Evolutionary conservation across 2,113 vertebrate species (phyloP).

Genomic region (Bos indicus): DNA sequence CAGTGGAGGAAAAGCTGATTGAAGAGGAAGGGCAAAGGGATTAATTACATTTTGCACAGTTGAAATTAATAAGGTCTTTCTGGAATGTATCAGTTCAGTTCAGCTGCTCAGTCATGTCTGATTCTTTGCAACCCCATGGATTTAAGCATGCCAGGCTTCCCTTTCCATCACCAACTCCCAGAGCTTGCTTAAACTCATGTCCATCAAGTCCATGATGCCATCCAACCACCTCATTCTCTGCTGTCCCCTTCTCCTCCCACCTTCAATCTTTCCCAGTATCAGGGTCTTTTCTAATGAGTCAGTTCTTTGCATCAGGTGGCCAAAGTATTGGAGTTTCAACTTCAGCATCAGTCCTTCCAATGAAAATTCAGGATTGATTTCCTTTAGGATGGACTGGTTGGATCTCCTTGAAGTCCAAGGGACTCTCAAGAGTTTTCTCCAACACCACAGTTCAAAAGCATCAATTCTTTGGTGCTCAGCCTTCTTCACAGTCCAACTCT

Average conservation of each 20-base stretch:
- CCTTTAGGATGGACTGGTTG: not conserved
- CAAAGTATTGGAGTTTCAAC: not conserved
- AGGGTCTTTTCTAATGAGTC: not conserved
- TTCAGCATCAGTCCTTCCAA: not conserved
- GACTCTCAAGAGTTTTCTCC: not conserved
- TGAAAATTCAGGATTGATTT: not conserved
- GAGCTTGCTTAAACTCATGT: not conserved
- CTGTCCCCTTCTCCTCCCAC: not conserved
- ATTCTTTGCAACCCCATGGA: not conserved
- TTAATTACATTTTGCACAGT: not conserved
- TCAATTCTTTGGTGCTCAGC: rapidly evolving
- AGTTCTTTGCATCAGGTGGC: not conserved
- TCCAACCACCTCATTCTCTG: not conserved
- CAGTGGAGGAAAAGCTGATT: not conserved
- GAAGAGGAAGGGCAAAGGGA: not conserved
- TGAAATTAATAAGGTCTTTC: not conserved
- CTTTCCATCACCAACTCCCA: not conserved
- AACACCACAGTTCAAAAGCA: not conserved
- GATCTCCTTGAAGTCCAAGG: not conserved
- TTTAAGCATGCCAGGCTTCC: not conserved
- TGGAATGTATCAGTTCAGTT: not conserved
- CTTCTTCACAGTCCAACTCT: not conserved
- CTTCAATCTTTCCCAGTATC: not conserved
- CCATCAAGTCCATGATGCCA: not conserved
- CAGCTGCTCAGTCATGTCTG: not conserved